Evolutionary conservation across 2,113 vertebrate genomes (phyloP).

Genomic region (Diphyllodes magnificus): DNA sequence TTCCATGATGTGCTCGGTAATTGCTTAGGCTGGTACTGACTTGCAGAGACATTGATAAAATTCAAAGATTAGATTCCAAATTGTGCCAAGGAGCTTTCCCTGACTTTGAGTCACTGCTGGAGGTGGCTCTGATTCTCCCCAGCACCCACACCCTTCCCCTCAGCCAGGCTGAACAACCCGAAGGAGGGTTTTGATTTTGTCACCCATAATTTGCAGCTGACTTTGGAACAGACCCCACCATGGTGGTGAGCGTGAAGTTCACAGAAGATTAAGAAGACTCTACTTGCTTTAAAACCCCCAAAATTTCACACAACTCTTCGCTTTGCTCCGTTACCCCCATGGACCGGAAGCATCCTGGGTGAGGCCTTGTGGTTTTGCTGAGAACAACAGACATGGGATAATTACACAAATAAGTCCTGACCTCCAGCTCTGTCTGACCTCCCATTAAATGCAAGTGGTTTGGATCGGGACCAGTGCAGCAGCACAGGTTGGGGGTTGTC

Average conservation of each 20-base stretch:
- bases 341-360: not conserved
- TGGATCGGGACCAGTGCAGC: not conserved
- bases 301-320: fast-evolving
- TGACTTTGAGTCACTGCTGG: fast-evolving
- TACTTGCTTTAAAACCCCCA: not conserved
- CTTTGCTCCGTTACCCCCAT: not conserved
- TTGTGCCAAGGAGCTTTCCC: not conserved
- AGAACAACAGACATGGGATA: not conserved
- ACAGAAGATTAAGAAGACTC: not conserved
- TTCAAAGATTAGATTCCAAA: not conserved
- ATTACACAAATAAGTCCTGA: not conserved
- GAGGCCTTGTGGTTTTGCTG: constrained; percentile 4
- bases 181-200: not conserved
- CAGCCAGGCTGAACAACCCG: not conserved
- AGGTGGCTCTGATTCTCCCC: not conserved
- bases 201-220: not conserved
- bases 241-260: not conserved
- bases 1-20: fast-evolving
- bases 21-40: not conserved
- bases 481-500: not conserved
- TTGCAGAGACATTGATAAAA: not conserved
- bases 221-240: not conserved
- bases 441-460: not conserved
- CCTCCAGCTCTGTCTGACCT: not conserved
- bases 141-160: too few species aligned